Conservation (phyloP, 2,113 vertebrate genomes). For the Aspidoscelis tigris region DNA sequence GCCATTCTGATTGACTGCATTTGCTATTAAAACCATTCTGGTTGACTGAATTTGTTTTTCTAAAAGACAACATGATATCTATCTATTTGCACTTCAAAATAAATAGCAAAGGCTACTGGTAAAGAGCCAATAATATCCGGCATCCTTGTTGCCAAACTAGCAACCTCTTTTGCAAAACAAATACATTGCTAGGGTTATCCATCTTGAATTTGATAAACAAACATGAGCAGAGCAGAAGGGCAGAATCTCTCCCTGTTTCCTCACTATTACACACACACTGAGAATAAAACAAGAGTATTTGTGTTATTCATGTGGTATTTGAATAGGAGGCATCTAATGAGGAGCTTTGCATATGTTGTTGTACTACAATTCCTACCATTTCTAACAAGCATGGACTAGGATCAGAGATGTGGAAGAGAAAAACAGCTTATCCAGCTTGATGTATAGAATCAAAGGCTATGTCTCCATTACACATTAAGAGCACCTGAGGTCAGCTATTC, state of each 20-base stretch:
- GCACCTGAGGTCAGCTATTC: too few species aligned
- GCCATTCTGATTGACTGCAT: constrained; percentile 33
- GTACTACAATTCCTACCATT: too few species aligned
- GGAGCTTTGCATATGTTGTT: too few species aligned
- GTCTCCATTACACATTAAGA: too few species aligned
- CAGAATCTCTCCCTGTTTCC: not conserved
- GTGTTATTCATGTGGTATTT: not conserved
- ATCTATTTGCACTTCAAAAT: constrained; percentile 17
- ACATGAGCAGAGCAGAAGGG: not conserved
- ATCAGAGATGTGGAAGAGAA: too few species aligned
- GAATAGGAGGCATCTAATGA: too few species aligned
- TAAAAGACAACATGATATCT: constrained; percentile 16
- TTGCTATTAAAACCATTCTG: constrained; percentile 38
- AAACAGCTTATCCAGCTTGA: too few species aligned
- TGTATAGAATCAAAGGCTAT: too few species aligned
- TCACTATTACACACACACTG: not conserved
- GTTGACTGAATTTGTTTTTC: constrained; percentile 33
- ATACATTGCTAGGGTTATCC: constrained; percentile 13
- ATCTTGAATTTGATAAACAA: constrained; percentile 27
- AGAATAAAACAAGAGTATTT: not conserved
- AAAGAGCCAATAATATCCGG: constrained; percentile 5
- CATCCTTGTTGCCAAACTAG: not conserved
- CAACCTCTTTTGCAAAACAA: constrained; percentile 28
- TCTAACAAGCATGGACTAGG: too few species aligned
- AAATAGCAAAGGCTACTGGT: constrained; percentile 24